Evolutionary conservation across 2,113 vertebrate species (phyloP).

Genomic region (Echinops telfairi): DNA sequence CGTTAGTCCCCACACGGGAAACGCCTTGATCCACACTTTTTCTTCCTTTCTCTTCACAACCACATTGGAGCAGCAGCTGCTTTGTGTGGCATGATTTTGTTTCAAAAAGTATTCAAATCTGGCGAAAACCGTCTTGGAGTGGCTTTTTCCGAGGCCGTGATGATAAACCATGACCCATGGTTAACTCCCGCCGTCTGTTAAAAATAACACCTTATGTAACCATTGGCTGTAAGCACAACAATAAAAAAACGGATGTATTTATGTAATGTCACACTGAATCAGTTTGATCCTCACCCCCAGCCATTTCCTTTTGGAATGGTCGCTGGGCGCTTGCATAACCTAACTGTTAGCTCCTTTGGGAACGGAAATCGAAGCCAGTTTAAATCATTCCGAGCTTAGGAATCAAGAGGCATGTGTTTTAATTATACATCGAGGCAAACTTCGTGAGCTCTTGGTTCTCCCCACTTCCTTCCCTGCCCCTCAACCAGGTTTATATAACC

Average conservation of each 20-base stretch:
- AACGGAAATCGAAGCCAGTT: constrained; percentile 42
- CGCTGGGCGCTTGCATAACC: constrained; percentile 33
- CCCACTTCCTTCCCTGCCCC: background rate
- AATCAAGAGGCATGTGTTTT: constrained; percentile 54
- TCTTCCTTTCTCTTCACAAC: constrained; percentile 21
- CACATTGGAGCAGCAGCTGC: background rate
- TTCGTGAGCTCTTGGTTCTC: background rate
- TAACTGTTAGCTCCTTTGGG: constrained; percentile 7
- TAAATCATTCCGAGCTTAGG: constrained; percentile 45
- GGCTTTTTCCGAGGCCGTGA: constrained; percentile 59
- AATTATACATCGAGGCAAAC: constrained; percentile 41
- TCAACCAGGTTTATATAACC: constrained; percentile 56
- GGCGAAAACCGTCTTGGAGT: background rate
- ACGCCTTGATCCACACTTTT: constrained; percentile 14
- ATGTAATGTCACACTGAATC: constrained; percentile 61
- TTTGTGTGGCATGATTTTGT: constrained; percentile 39
- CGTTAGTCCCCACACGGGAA: background rate
- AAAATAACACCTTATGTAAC: constrained; percentile 66
- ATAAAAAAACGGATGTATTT: constrained; percentile 67
- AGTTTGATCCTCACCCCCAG: constrained; percentile 46
- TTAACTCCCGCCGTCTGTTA: constrained; percentile 26
- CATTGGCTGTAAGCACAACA: constrained; percentile 59
- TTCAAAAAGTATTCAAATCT: constrained; percentile 49
- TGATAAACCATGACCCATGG: constrained; percentile 55
- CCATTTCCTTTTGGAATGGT: constrained; percentile 65